Evolutionary conservation across 2,888 invertebrate species (phyloP), one percentile per base, ranked within the genome.

Genomic region (Catocala fraxini): DNA sequence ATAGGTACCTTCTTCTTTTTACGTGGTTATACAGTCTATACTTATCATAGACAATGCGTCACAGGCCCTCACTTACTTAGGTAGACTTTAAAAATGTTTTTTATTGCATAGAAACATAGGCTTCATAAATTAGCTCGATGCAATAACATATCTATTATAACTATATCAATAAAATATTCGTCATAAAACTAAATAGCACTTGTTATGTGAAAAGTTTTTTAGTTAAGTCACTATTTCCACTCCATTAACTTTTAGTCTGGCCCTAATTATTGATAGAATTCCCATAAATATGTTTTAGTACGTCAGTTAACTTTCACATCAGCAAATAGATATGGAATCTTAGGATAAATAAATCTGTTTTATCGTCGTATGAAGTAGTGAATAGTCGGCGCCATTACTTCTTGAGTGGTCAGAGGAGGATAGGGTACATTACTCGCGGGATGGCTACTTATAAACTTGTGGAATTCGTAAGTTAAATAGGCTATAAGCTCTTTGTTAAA

Each of bases 121-220:
- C 25, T 25, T 25, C 25, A 25, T 25, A 65, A 63, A 63, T 46
- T 46, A 46, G 25, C 35, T 57, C 61, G 35, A 64, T 53, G 49
- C 51, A 13, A 9, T 15, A 15, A 25, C 45, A 48, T 9, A 48
- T 3, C 41, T 35, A 48, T 47, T 41, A 59, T 39, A 51, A 70
- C 53, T 54, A 48, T 11, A 47, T 9, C 52, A 49, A 68, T 65
- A 65, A 63, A 59, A 61, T 60, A 62, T 55, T 52, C 33, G 61
- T 54, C 51, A 49, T 73, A 69, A 73, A 73, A 65, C 39, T 58
- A 73, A 69, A 63, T 63, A 65, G 25, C 59, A 64, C 54, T 65
- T 63, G 55, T 64, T 66, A 75, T 62, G 51, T 55, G 55, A 59
- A 68, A 75, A 75, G 34, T 75, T 75, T 7, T 56, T 59, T 63